Evolutionary conservation across 2,797 vertebrate genomes (phyloP), one percentile per base, ranked within the genome.

Genomic region (Spondyliosoma cantharus): DNA sequence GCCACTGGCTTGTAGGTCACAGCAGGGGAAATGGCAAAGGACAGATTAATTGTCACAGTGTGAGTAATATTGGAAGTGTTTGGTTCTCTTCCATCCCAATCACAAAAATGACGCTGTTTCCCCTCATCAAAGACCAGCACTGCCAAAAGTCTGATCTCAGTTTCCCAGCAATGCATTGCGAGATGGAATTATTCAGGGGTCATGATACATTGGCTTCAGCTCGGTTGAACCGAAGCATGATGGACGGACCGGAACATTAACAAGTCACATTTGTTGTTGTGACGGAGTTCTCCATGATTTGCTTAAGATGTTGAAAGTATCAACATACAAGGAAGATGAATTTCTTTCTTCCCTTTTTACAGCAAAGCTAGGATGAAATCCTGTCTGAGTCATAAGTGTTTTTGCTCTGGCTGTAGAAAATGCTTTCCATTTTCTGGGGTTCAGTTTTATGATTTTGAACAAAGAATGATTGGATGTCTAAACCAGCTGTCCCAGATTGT

Each of bases 111-210:
- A 88, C 78, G 87, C 88, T 14, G 80, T 86, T 91, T 92, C 87
- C 86, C 90, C 81, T 90, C 91, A 86, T 87, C 85, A 87, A 74
- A 86, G 63, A 24, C 22, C 1, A 13, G 29, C 4, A 45, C 81
- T 93, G 92, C 93, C 94, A 94, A 86, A 86, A 91, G 82, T 88
- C 90, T 94, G 93, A 93, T 86, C 86, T 93, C 92, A 90, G 74
- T 93, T 94, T 94, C 86, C 91, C 86, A 86, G 92, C 82, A 90
- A 79, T 81, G 78, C 80, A 69, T 49, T 60, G 68, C 7, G 56
- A 86, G 84, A 84, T 80, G 81, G 80, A 90, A 90, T 88, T 82
- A 83, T 89, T 87, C 80, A 68, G 83, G 37, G 75, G 73, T 88
- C 81, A 83, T 48, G 78, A 85, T 84, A 62, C 37, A 74, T 89